Evolutionary conservation across 1,140 invertebrate species (phyloP), one percentile per base, ranked within the genome.

Genomic region (Brachionus plicatilis): DNA sequence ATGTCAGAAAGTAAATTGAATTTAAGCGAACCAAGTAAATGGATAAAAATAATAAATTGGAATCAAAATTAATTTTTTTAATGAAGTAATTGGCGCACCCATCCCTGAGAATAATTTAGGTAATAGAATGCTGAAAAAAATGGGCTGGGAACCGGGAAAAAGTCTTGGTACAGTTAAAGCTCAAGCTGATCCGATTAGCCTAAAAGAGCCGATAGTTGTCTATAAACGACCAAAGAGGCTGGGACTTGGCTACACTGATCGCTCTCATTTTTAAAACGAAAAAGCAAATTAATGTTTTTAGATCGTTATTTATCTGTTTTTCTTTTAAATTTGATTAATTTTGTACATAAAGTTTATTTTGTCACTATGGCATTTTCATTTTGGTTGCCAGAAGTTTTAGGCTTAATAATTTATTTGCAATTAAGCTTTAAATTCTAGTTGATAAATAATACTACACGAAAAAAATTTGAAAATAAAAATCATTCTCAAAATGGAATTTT

Each of bases 71-170:
- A 43, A 17, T 45, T 41, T 20, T 72, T 72, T 20, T 72, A 20
- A 17, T 41, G 8, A 72, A 72, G 68, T 72, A 43, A 47, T 27
- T 37, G 72, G 72, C 4, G 72, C 85, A 0, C 87, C 88, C 11
- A 87, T 90, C 41, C 87, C 88, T 17, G 88, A 88, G 24, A 85
- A 79, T 56, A 89, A 89, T 84, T 86, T 89, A 72, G 89, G 88
- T 1, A 88, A 87, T 84, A 85, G 86, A 53, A 87, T 89, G 85
- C 85, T 89, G 24, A 87, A 88, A 83, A 87, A 85, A 33, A 88
- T 89, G 88, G 88, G 88, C 8, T 90, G 88, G 89, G 85, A 85
- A 17, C 89, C 89, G 5, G 88, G 89, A 2, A 86, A 85, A 17
- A 88, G 87, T 12, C 85, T 90, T 65, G 88, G 89, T 33, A 76